These are phyloP conservation scores for Sapayoa aenigma DNA, from an alignment of 2,113 vertebrate genomes.

Conservation along the genomic window DNA sequence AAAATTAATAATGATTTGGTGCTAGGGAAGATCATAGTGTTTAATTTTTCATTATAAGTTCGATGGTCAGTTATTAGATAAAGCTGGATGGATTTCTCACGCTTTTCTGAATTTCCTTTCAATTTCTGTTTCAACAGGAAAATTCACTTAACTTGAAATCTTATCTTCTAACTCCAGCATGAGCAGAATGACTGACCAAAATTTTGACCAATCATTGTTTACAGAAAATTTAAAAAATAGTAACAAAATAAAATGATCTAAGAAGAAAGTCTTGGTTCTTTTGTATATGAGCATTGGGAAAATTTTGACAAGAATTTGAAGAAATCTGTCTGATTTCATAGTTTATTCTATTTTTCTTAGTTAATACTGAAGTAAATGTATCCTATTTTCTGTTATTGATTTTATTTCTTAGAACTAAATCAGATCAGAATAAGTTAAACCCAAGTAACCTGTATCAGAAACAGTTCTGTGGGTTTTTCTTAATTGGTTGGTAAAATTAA, in stretches of 20 bases:
- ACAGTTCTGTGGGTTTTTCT: background rate
- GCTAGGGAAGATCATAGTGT: background rate
- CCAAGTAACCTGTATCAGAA: background rate
- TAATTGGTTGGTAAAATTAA: background rate
- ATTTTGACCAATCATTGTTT: background rate
- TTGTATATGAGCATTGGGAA: background rate
- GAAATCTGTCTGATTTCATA: background rate
- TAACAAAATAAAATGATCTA: background rate
- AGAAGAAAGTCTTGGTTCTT: accelerated
- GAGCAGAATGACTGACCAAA: background rate
- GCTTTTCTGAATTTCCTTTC: background rate
- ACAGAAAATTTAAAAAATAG: background rate
- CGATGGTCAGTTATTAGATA: background rate
- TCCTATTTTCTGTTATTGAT: background rate
- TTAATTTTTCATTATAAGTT: background rate
- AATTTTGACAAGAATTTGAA: background rate
- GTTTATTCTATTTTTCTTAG: background rate
- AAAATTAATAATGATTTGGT: background rate
- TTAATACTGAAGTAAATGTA: background rate
- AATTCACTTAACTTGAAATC: background rate
- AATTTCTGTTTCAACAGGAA: background rate
- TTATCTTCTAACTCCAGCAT: background rate
- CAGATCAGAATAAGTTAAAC: background rate
- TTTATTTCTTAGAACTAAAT: background rate
- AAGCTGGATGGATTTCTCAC: background rate